These are phyloP conservation scores for Caranx melampygus DNA, from an alignment of 2,113 vertebrate genomes.

Conservation along the genomic window DNA sequence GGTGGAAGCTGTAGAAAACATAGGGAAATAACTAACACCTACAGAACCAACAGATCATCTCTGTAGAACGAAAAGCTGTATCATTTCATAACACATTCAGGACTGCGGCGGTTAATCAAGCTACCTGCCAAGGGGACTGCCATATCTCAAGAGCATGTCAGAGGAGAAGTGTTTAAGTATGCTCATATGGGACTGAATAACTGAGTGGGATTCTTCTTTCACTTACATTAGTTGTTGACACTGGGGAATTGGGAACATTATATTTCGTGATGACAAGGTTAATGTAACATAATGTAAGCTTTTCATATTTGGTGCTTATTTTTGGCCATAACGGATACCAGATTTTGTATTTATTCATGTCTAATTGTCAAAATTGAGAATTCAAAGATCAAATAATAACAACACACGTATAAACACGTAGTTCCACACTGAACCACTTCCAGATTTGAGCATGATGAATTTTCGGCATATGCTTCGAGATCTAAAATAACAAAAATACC, in stretches of 20 bases:
- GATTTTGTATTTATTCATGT: constrained; percentile 24
- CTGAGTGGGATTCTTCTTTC: constrained; percentile 67
- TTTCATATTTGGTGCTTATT: constrained; percentile 46
- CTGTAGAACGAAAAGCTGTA: constrained; percentile 64
- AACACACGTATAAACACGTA: constrained; percentile 9
- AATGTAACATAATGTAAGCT: constrained; percentile 63
- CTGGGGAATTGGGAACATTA: constrained; percentile 61
- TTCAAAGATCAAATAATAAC: constrained; percentile 24
- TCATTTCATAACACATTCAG: constrained; percentile 83
- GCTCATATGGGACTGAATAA: constrained; percentile 65
- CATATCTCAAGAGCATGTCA: constrained; percentile 75
- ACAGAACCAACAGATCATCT: constrained; percentile 80
- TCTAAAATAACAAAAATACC: constrained; percentile 53
- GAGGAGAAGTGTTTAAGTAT: constrained; percentile 76
- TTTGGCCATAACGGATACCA: constrained; percentile 14
- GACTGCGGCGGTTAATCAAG: constrained; percentile 81
- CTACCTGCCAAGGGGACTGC: constrained; percentile 71
- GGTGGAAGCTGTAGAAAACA: constrained; percentile 80
- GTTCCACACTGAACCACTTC: constrained; percentile 33
- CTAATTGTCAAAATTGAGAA: constrained; percentile 32
- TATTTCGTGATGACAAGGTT: constrained; percentile 65
- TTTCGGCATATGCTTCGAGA: constrained; percentile 31
- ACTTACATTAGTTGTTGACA: constrained; percentile 73
- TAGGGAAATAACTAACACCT: constrained; percentile 82
- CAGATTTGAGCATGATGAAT: constrained; percentile 41